Base-by-base conservation (phyloP, 2,797 vertebrate genomes). In the Tragelaphus oryx region DNA sequence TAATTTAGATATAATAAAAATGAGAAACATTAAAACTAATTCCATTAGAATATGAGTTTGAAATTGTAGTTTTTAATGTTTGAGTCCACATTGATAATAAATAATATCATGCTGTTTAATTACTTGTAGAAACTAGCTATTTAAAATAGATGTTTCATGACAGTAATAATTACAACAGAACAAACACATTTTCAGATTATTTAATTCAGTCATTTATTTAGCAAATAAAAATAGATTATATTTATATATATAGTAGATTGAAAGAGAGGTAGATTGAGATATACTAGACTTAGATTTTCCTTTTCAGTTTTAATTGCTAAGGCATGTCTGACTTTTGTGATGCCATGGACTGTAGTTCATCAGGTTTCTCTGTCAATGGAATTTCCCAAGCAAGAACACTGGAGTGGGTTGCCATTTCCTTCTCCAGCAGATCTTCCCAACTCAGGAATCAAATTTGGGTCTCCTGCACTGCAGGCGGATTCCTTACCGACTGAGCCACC, bases 51-150 rank as follows among this genome's bases (percentile, higher is more conserved):
- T 89, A 24, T 93, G 24, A 74, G 8, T 82, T 85, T 57, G 48
- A 62, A 97, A 90, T 82, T 81, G 0, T 90, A 83, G 9, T 6
- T 97, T 81, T 96, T 93, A 95, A 84, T 96, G 37, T n/a, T 57
- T 94, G 54, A 79, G 48, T 96, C 65, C 28, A 92, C 50, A 95
- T 0, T 50, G 48, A 75, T 50, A 94, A 92, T 92, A 95, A 93
- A 93, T 94, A 85, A 96, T 82, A 86, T 30, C 92, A 92, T 68
- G 16, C 93, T 96, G 57, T 90, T 95, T 87, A 96, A 93, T 96
- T 93, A 95, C 22, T 85, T 79, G 16, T 48, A 68, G 33, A 92
- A 84, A 79, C 26, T 81, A 91, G 82, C 48, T 86, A 76, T 88
- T 92, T 93, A 93, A 96, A 97, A 85, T 88, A 59, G 33, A 85